Conservation (phyloP, 2,797 vertebrate species). For the Buphagus erythrorhynchus region DNA sequence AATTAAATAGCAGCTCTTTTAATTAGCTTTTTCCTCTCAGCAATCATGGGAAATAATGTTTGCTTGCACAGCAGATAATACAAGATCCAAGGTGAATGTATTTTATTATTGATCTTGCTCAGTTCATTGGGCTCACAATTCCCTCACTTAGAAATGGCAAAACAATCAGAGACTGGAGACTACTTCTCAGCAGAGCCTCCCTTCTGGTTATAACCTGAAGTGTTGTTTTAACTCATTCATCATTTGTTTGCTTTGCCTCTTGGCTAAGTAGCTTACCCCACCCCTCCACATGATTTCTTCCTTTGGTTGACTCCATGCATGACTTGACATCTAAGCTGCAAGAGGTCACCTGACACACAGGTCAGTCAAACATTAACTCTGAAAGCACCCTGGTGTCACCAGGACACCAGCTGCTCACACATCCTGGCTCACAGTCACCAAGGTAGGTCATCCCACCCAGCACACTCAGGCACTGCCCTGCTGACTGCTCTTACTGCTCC, state of each 20-base stretch:
- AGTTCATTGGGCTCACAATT: neutral
- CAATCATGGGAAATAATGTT: slow-evolving; percentile 9
- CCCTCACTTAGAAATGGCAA: neutral
- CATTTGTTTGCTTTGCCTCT: slow-evolving; percentile 9
- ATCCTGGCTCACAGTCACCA: neutral
- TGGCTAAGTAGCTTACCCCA: slow-evolving; percentile 1
- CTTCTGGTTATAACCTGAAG: neutral
- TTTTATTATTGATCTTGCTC: slow-evolving; percentile 12
- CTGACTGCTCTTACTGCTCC: neutral
- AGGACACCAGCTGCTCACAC: neutral
- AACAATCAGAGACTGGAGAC: neutral
- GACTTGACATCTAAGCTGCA: slow-evolving; percentile 17
- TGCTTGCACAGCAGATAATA: slow-evolving; percentile 34
- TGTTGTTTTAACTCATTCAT: slow-evolving; percentile 31
- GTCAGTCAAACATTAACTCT: slow-evolving; percentile 35
- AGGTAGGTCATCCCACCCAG: neutral
- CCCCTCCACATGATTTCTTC: slow-evolving; percentile 12
- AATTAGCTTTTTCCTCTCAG: slow-evolving; percentile 42
- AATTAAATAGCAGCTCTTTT: slow-evolving; percentile 40
- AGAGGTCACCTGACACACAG: slow-evolving; percentile 7
- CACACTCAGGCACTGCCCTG: accelerated
- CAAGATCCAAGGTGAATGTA: neutral
- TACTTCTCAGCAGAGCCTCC: neutral
- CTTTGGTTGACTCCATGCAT: slow-evolving; percentile 19
- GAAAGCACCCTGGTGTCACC: neutral